These are phyloP conservation scores for Zaprionus bogoriensis DNA, from an alignment of 2,888 invertebrate species.

Conservation along the genomic window DNA sequence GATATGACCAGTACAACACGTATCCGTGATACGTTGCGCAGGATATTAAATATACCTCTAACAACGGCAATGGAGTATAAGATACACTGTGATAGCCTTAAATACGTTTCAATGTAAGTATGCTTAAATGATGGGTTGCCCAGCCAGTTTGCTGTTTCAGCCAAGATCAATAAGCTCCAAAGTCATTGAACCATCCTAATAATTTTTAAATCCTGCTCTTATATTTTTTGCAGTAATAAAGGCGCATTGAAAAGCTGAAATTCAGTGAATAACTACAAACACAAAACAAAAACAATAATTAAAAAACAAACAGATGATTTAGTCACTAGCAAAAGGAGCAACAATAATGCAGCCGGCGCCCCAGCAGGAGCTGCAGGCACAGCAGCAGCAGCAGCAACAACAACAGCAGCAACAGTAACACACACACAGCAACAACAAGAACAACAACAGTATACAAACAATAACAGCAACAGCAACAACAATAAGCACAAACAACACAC, in stretches of 20 bases:
- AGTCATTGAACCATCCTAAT: not conserved
- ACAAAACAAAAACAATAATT: slow-evolving; percentile 77
- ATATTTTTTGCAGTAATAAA: slow-evolving; percentile 80
- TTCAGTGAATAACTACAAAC: slow-evolving; percentile 76
- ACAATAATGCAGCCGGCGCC: slow-evolving; percentile 15
- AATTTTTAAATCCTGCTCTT: not conserved
- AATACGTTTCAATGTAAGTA: slow-evolving; percentile 85
- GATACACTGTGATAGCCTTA: slow-evolving; percentile 91
- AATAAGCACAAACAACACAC: slow-evolving; percentile 40
- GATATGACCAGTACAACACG: slow-evolving; percentile 94
- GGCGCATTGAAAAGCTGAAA: slow-evolving; percentile 83
- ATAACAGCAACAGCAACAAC: slow-evolving; percentile 12
- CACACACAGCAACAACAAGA: slow-evolving; percentile 17
- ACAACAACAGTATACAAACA: slow-evolving; percentile 23
- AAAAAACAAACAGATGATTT: slow-evolving; percentile 68
- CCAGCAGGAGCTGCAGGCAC: slow-evolving; percentile 7
- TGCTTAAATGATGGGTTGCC: not conserved
- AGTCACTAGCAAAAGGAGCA: slow-evolving; percentile 52
- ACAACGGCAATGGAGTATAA: slow-evolving; percentile 98
- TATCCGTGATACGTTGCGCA: slow-evolving; percentile 96
- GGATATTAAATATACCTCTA: slow-evolving; percentile 96
- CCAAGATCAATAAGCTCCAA: slow-evolving; percentile 23
- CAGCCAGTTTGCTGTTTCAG: too few species aligned
- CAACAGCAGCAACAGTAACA: slow-evolving; percentile 9
- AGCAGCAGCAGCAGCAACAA: slow-evolving; percentile 16